Evolutionary conservation across 1,140 invertebrate species (phyloP).

Genomic region (Stegodyphus dumicola): DNA sequence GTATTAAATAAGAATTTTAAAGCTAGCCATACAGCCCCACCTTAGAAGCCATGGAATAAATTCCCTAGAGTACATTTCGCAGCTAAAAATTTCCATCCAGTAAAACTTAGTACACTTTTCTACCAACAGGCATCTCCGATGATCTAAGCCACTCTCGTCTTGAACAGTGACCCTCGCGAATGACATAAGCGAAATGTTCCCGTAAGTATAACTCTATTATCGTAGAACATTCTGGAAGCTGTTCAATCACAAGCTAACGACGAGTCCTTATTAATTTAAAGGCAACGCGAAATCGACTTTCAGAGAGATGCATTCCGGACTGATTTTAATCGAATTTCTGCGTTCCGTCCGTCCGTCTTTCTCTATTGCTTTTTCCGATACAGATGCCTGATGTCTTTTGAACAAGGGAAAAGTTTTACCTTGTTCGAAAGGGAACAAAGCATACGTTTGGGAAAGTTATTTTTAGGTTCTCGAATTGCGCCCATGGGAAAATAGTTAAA

Average conservation of each 20-base stretch:
- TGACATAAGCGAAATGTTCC: conserved; percentile 45
- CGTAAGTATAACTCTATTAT: conserved; percentile 57
- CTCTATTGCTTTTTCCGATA: conserved; percentile 16
- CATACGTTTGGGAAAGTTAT: too few relatives aligned
- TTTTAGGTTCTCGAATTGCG: too few relatives aligned
- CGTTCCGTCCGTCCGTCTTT: neutral
- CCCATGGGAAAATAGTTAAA: too few relatives aligned
- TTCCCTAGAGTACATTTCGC: too few relatives aligned
- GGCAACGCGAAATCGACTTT: conserved; percentile 54
- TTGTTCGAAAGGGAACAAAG: neutral
- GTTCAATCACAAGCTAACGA: conserved; percentile 58
- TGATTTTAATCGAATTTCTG: conserved; percentile 53
- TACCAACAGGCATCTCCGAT: too few relatives aligned
- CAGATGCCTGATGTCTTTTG: conserved; percentile 4
- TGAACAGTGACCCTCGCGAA: neutral
- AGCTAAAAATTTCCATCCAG: too few relatives aligned
- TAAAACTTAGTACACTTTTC: too few relatives aligned
- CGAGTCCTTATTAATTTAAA: conserved; percentile 58
- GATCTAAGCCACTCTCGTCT: neutral
- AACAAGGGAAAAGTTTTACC: conserved; percentile 22
- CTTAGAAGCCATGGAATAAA: too few relatives aligned
- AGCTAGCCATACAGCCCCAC: too few relatives aligned
- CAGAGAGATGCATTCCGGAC: conserved; percentile 17
- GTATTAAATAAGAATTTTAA: too few relatives aligned
- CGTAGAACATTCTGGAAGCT: conserved; percentile 46